phyloP scores from a whole-genome alignment of 2,797 vertebrate species.

The Typhlichthys eigenmanni region DNA sequence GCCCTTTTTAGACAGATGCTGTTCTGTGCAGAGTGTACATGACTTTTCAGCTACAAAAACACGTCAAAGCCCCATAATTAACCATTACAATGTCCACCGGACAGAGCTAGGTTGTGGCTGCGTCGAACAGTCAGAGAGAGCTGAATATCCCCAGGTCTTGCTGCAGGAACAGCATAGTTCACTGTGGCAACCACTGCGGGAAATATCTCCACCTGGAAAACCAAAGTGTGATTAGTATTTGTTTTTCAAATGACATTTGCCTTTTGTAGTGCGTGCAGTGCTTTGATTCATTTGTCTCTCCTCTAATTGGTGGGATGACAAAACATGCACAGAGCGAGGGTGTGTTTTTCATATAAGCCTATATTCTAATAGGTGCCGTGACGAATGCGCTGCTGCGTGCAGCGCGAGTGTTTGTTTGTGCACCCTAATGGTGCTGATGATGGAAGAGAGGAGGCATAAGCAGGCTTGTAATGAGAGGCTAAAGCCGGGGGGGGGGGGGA shows the following conservation, averaged over 20 bases:
- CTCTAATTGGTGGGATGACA: constrained; percentile 49
- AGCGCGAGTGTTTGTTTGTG: constrained; percentile 14
- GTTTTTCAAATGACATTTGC: constrained; percentile 6
- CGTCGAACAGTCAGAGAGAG: constrained; percentile 33
- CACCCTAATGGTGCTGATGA: constrained; percentile 50
- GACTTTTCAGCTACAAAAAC: no score
- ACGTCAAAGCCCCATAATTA: not conserved
- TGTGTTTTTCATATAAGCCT: not conserved
- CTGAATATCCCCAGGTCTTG: constrained; percentile 26
- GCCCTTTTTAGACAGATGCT: not conserved
- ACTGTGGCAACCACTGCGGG: constrained; percentile 24
- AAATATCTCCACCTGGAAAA: constrained; percentile 46
- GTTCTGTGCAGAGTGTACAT: no score
- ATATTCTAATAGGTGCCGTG: no score
- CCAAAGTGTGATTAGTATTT: constrained; percentile 21
- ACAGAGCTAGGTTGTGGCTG: constrained; percentile 17
- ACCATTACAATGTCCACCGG: constrained; percentile 22
- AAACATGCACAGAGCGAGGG: constrained; percentile 22
- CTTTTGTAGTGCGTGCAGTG: not conserved
- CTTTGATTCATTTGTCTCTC: constrained; percentile 10
- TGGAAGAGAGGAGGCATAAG: constrained; percentile 43
- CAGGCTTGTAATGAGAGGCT: constrained; percentile 54
- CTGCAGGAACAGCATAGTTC: constrained; percentile 26
- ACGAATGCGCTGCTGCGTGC: not conserved
- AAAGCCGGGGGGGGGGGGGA: constrained; percentile 27